A percentile compares a stretch with the other conserved stretches of the same genome.
Evolutionary conservation across 2,797 vertebrate species (phyloP).

Genomic region (Micrastur ruficollis): DNA sequence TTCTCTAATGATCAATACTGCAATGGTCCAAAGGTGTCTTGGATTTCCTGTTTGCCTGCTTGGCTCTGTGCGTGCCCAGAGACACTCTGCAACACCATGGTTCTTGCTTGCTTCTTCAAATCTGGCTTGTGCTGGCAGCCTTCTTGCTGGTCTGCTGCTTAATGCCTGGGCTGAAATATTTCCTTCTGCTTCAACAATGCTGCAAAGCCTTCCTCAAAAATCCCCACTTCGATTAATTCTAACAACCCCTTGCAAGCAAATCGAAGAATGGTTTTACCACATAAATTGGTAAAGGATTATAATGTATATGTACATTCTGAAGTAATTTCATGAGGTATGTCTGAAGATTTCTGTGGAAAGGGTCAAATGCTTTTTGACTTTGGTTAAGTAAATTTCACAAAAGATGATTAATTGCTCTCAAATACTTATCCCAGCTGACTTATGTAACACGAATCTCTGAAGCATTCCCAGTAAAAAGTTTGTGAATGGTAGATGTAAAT

Average conservation of each 20-base stretch:
- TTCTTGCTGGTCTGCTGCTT: background rate
- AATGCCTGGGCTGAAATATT: background rate
- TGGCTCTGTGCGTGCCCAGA: fast-evolving
- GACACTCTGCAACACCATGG: background rate
- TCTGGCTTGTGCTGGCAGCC: background rate
- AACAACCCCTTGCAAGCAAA: background rate
- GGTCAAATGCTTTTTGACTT: background rate
- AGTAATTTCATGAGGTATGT: background rate
- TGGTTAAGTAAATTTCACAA: background rate
- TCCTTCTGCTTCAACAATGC: background rate
- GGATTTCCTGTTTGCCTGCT: background rate
- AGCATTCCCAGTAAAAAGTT: background rate
- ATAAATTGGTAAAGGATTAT: background rate
- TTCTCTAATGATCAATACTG: background rate
- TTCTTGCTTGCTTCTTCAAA: background rate
- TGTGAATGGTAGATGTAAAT: background rate
- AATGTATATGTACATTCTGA: background rate
- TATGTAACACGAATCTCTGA: background rate
- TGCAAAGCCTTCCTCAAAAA: background rate
- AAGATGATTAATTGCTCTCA: conserved; percentile 32
- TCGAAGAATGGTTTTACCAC: background rate
- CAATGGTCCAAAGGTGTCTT: background rate
- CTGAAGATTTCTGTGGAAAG: background rate
- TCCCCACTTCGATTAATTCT: background rate
- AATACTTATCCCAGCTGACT: background rate